A percentile compares a stretch with the other conserved stretches of the same genome.
These are phyloP conservation scores for Epinotia bilunana DNA, from an alignment of 2,888 invertebrate genomes.

Conservation along the genomic window DNA sequence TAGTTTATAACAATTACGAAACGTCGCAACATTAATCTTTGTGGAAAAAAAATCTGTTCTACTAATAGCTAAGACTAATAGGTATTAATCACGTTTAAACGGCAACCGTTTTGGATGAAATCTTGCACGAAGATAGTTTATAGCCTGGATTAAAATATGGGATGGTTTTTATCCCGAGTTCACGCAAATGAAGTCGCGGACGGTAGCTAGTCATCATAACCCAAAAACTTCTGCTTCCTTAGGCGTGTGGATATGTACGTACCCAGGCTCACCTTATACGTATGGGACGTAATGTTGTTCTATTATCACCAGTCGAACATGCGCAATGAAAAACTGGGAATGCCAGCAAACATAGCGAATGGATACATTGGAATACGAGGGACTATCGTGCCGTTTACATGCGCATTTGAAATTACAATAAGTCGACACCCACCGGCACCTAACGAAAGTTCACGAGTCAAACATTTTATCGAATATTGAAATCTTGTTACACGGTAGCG, in stretches of 20 bases:
- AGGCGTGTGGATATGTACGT: not conserved
- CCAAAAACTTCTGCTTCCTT: not conserved
- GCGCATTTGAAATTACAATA: constrained; percentile 81
- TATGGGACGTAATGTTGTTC: constrained; percentile 3
- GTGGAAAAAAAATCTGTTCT: too few relatives aligned
- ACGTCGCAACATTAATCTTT: too few relatives aligned
- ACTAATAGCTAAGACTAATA: too few relatives aligned
- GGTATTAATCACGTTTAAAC: too few relatives aligned
- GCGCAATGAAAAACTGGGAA: constrained; percentile 31
- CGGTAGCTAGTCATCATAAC: not conserved
- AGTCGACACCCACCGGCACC: constrained; percentile 64
- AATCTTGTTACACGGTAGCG: constrained; percentile 59
- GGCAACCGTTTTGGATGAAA: too few relatives aligned
- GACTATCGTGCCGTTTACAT: constrained; percentile 60
- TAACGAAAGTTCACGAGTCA: constrained; percentile 74
- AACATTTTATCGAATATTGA: constrained; percentile 71
- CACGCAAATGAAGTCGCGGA: too few relatives aligned
- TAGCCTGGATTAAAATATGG: too few relatives aligned
- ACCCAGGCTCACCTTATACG: not conserved
- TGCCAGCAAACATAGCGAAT: constrained; percentile 46
- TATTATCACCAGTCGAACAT: constrained; percentile 15
- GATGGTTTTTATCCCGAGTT: too few relatives aligned
- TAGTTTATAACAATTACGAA: too few relatives aligned
- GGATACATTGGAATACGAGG: constrained; percentile 47
- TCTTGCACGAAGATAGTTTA: too few relatives aligned